Percentiles rank a stretch among this genome's conserved stretches.
These are phyloP conservation scores for Drosophila formosana DNA, from an alignment of 2,888 invertebrate genomes.

Conservation along the genomic window DNA sequence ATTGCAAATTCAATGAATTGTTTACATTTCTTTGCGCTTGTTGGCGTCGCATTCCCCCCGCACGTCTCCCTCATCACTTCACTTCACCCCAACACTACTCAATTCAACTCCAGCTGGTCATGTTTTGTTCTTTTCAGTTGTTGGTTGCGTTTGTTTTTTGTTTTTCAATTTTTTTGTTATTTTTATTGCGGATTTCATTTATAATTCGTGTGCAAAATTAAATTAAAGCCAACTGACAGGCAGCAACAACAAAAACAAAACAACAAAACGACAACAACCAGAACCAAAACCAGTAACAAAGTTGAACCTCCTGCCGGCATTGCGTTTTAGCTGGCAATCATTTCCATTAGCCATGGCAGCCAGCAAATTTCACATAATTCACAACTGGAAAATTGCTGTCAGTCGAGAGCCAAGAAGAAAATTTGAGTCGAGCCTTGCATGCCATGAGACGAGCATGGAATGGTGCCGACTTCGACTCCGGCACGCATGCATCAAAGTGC, in stretches of 20 bases:
- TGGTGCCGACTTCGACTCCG: conserved; percentile 27
- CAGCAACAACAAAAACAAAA: conserved; percentile 37
- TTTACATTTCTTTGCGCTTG: conserved; percentile 82
- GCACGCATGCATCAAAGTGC: conserved; percentile 80
- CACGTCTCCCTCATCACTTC: neutral
- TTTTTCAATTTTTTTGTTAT: conserved; percentile 26
- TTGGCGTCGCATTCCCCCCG: conserved; percentile 51
- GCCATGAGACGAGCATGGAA: neutral
- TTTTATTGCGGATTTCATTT: conserved; percentile 71
- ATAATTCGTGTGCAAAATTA: conserved; percentile 80
- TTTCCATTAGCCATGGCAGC: conserved; percentile 77
- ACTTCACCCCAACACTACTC: conserved; percentile 4
- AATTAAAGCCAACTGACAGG: conserved; percentile 78
- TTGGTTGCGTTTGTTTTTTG: conserved; percentile 23
- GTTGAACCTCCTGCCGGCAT: conserved; percentile 47
- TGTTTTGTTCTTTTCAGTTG: conserved; percentile 58
- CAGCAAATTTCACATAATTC: conserved; percentile 78
- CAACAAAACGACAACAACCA: conserved; percentile 24
- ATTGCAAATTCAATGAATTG: conserved; percentile 83
- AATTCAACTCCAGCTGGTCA: conserved; percentile 44
- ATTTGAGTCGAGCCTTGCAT: conserved; percentile 60
- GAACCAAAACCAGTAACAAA: conserved; percentile 9
- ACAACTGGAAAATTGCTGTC: conserved; percentile 80
- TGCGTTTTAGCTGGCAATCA: conserved; percentile 79
- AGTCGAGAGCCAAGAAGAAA: conserved; percentile 64